Conservation (phyloP, 2,888 invertebrate genomes). For the Dryococelus australis region DNA sequence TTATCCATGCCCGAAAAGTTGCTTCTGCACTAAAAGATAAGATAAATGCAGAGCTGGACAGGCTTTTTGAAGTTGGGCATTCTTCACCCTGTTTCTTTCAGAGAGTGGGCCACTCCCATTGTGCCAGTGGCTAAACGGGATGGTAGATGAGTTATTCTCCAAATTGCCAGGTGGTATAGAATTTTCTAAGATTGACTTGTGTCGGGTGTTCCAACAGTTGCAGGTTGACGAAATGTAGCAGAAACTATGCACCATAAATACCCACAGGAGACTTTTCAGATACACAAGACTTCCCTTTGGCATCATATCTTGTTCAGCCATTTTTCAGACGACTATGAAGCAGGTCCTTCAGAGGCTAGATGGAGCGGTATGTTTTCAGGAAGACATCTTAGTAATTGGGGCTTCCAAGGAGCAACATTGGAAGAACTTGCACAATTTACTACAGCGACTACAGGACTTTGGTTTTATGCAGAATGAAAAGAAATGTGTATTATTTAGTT, state of each 20-base stretch:
- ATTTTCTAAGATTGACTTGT: not conserved
- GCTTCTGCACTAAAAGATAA: too few relatives aligned
- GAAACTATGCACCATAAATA: not conserved
- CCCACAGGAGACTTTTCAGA: not conserved
- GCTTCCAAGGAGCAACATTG: not conserved
- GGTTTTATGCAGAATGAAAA: conserved; percentile 2
- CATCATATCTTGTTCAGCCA: not conserved
- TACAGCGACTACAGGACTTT: not conserved
- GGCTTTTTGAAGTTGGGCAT: too few relatives aligned
- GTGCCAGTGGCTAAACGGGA: too few relatives aligned
- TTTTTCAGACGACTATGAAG: not conserved
- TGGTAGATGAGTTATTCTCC: not conserved
- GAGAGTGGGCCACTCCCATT: too few relatives aligned
- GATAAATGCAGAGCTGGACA: too few relatives aligned
- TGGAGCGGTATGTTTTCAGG: not conserved
- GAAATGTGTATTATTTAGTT: conserved; percentile 20
- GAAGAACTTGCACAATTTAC: not conserved
- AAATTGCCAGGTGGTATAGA: not conserved
- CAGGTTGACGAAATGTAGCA: not conserved
- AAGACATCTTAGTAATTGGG: not conserved
- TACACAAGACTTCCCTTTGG: too few relatives aligned
- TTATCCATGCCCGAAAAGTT: too few relatives aligned
- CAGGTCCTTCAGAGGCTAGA: not conserved
- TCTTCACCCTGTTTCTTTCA: too few relatives aligned
- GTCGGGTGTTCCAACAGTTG: not conserved